These are phyloP conservation scores for Phylloscopus trochilus DNA, from an alignment of 2,113 vertebrate species.

Conservation along the genomic window DNA sequence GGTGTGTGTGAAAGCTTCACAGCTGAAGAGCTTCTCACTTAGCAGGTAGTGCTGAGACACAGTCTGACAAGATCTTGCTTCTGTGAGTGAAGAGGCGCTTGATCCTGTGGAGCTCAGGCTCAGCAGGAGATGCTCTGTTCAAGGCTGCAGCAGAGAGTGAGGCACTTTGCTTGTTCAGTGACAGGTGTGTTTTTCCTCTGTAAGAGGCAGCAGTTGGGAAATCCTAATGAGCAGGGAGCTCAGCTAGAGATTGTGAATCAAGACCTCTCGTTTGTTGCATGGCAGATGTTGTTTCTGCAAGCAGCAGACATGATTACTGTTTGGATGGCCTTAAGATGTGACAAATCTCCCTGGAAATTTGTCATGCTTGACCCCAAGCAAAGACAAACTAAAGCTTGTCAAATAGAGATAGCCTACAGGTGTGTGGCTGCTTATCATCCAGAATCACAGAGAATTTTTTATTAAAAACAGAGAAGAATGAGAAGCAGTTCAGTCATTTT, in stretches of 20 bases:
- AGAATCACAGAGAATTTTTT: background rate
- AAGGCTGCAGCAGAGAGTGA: background rate
- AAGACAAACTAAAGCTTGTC: constrained; percentile 28
- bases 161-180: background rate
- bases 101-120: background rate
- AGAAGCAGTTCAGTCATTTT: background rate
- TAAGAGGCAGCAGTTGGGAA: background rate
- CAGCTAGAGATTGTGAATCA: background rate
- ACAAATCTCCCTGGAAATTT: constrained; percentile 48
- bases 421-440: background rate
- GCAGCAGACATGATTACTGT: constrained; percentile 17
- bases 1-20: background rate
- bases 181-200: constrained; percentile 20
- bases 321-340: constrained; percentile 31
- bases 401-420: background rate
- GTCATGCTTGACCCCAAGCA: constrained; percentile 44
- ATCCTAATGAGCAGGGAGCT: constrained; percentile 26
- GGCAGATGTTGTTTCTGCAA: constrained; percentile 33
- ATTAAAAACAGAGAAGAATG: background rate
- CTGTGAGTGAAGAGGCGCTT: background rate
- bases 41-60: background rate
- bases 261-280: background rate
- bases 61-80: background rate
- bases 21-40: background rate
- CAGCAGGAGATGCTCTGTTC: background rate